Base-by-base conservation (phyloP, 2,888 invertebrate genomes). In the Monoplex corrugatus region DNA sequence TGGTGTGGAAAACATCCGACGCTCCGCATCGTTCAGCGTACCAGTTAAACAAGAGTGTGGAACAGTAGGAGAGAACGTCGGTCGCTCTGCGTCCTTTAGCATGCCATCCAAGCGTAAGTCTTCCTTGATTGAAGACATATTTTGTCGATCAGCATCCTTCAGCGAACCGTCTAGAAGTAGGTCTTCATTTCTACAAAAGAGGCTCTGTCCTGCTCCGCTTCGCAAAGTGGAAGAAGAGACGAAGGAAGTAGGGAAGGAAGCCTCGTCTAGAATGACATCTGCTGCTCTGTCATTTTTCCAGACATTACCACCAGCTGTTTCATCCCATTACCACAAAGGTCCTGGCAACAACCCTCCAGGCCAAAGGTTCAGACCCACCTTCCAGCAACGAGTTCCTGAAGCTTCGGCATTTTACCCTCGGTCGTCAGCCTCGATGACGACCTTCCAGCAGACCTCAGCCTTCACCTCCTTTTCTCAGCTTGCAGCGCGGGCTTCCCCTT, bases 101-200 rank as follows among this genome's bases (percentile, higher is more conserved):
- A 3, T 32, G 57, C 57, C 50, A 2, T n/a, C 84, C 23, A 50
- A 84, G 57, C 50, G 32, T 2, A 45, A 38, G 16, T 57, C 84
- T 50, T 50, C 84, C 35, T n/a, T 50, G 50, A 38, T 38, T 19
- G 84, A 38, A 23, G 84, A 84, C 35, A 50, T 38, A 35, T 28
- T 57, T 35, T 45, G 84, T 23, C 50, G 84, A 2, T 84, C 84
- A 16, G 10, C 84, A 1, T 84, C 84, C 38, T 84, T 84, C 84
- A 84, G 84, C 57, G 84, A 50, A 16, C 32, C 45, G 2, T 83
- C 82, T 6, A 83, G 40, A 45, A 45, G 82, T 5, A 83, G 45
- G 2, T 45, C 82, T 1, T n/a, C 82, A 32, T 83, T 83, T 45
- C 82, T 83, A 32, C 44, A 83, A 13, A 45, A 32, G 45, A 8